Evolutionary conservation across 2,797 vertebrate species (phyloP).

Genomic region (Sebastes taczanowskii): DNA sequence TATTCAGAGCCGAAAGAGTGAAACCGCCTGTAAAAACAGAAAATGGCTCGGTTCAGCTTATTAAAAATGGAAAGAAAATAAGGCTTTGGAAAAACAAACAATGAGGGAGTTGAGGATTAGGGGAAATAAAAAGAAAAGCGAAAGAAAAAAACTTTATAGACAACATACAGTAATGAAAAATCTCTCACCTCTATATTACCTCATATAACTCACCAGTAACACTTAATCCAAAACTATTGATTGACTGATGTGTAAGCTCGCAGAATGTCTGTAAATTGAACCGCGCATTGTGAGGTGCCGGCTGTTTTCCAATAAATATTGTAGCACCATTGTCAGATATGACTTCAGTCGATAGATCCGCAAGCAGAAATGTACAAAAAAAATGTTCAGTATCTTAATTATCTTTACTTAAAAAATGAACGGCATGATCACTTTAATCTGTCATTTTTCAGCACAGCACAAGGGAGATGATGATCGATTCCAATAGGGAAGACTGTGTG

Average conservation of each 20-base stretch:
- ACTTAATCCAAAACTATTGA: conserved; percentile 75
- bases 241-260: conserved; percentile 68
- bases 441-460: conserved; percentile 58
- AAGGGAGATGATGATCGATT: conserved; percentile 58
- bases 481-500: conserved; percentile 40
- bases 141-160: conserved; percentile 52
- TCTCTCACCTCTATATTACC: conserved; percentile 62
- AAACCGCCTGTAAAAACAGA: conserved; percentile 94
- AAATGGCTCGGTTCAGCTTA: conserved; percentile 98
- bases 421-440: conserved; percentile 62
- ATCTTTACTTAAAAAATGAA: conserved; percentile 53
- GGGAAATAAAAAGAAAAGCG: conserved; percentile 69
- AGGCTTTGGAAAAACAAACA: conserved; percentile 91
- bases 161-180: conserved; percentile 67
- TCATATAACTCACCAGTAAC: conserved; percentile 68
- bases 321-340: conserved; percentile 26
- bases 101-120: conserved; percentile 76
- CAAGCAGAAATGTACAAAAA: conserved; percentile 23
- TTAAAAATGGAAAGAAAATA: conserved; percentile 88
- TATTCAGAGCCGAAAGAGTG: conserved; percentile 91
- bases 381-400: conserved; percentile 46
- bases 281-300: conserved; percentile 30
- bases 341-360: conserved; percentile 30
- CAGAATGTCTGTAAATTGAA: conserved; percentile 61
- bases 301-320: conserved; percentile 68